phyloP scores from a whole-genome alignment of 2,113 vertebrate species.

The Cinclus mexicanus region DNA sequence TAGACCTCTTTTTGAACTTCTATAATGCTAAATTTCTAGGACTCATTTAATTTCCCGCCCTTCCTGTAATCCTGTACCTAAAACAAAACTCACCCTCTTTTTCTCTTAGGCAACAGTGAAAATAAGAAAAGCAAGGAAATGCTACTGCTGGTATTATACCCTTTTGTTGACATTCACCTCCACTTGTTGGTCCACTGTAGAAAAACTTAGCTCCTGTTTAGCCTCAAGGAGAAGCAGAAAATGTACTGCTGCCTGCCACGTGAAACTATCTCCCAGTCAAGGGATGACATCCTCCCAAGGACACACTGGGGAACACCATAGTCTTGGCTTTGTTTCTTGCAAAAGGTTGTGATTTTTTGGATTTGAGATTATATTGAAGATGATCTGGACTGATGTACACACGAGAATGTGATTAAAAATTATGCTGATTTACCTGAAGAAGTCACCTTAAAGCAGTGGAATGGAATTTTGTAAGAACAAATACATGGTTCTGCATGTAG shows the following conservation, averaged over 20 bases:
- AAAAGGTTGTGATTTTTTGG: not conserved
- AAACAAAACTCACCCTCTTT: not conserved
- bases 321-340: not conserved
- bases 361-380: not conserved
- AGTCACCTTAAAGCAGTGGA: not conserved
- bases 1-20: not conserved
- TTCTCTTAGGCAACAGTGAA: not conserved
- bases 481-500: not conserved
- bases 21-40: not conserved
- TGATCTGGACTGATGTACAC: not conserved
- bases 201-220: not conserved
- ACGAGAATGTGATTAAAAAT: not conserved
- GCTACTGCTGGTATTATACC: not conserved
- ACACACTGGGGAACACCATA: not conserved
- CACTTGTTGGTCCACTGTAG: not conserved
- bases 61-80: not conserved
- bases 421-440: not conserved
- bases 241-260: not conserved
- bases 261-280: not conserved
- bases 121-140: not conserved
- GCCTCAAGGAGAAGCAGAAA: not conserved
- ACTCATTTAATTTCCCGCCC: not conserved
- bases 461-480: not conserved
- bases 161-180: not conserved
- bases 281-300: not conserved